Percentiles rank a stretch among this genome's conserved stretches.
Evolutionary conservation across 2,888 invertebrate species (phyloP).

Genomic region (Argyresthia goedartella): DNA sequence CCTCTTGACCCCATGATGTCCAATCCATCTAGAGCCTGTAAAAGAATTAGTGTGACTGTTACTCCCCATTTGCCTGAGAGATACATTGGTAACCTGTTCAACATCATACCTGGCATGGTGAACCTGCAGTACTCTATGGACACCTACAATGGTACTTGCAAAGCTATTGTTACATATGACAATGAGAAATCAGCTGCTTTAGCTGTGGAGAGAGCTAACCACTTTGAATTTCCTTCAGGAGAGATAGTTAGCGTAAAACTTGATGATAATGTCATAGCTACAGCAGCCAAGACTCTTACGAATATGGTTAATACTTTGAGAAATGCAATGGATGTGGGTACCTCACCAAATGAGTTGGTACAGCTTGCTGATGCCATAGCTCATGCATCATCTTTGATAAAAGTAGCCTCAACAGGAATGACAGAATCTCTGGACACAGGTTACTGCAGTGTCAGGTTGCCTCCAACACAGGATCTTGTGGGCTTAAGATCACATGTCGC

Average conservation of each 20-base stretch:
- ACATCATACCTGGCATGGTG: constrained; percentile 79
- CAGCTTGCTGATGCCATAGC: constrained; percentile 83
- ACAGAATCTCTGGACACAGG: constrained; percentile 27
- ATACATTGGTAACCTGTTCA: constrained; percentile 86
- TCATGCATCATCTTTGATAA: constrained; percentile 81
- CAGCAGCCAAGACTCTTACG: constrained; percentile 45
- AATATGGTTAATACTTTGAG: constrained; percentile 50
- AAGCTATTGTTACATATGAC: constrained; percentile 43
- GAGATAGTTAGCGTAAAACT: constrained; percentile 83
- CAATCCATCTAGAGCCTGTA: constrained; percentile 51
- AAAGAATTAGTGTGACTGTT: constrained; percentile 78
- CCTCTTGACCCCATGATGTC: background rate
- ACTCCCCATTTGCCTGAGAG: constrained; percentile 80
- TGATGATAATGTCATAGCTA: constrained; percentile 54
- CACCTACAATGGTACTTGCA: constrained; percentile 56
- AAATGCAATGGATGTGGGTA: constrained; percentile 37
- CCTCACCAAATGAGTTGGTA: constrained; percentile 58
- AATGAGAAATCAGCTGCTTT: constrained; percentile 58
- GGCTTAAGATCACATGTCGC: constrained; percentile 72
- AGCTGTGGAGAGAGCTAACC: constrained; percentile 87
- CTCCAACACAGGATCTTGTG: constrained; percentile 78
- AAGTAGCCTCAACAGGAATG: constrained; percentile 62
- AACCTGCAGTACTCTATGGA: constrained; percentile 57
- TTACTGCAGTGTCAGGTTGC: constrained; percentile 77
- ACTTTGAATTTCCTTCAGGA: constrained; percentile 93